These are phyloP conservation scores for Antennarius striatus DNA, from an alignment of 2,113 vertebrate genomes.

Conservation along the genomic window DNA sequence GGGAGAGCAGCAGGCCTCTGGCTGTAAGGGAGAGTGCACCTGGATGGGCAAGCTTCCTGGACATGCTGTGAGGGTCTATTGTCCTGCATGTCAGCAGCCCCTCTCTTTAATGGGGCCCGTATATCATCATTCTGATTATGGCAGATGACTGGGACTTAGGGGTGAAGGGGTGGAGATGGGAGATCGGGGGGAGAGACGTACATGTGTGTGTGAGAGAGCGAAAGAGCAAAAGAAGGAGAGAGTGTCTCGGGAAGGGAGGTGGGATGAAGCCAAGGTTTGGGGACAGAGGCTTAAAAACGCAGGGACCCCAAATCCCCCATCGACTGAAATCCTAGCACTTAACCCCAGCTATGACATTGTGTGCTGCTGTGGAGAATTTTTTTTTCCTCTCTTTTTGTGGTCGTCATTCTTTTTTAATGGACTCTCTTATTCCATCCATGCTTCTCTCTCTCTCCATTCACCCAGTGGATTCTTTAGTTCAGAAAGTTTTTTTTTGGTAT, in stretches of 20 bases:
- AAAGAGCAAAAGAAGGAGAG: slow-evolving; percentile 36
- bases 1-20: slow-evolving; percentile 59
- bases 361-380: slow-evolving; percentile 66
- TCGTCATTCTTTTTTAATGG: slow-evolving; percentile 71
- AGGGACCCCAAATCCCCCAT: slow-evolving; percentile 77
- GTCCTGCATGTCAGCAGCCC: slow-evolving; percentile 77
- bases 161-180: slow-evolving; percentile 49
- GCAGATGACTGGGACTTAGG: slow-evolving; percentile 71
- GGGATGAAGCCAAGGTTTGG: slow-evolving; percentile 67
- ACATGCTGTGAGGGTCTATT: slow-evolving; percentile 83
- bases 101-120: slow-evolving; percentile 77
- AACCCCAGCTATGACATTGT: slow-evolving; percentile 79
- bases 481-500: slow-evolving; percentile 42
- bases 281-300: slow-evolving; percentile 76
- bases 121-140: slow-evolving; percentile 76
- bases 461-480: slow-evolving; percentile 41
- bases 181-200: slow-evolving; percentile 52
- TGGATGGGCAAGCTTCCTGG: slow-evolving; percentile 75
- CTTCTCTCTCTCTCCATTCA: slow-evolving; percentile 63
- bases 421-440: slow-evolving; percentile 51
- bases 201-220: slow-evolving; percentile 47
- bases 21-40: slow-evolving; percentile 76
- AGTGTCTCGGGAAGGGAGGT: slow-evolving; percentile 52
- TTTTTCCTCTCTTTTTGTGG: slow-evolving; percentile 42
- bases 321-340: slow-evolving; percentile 82